Evolutionary conservation across 2,797 vertebrate genomes (phyloP).

Genomic region (Cebuella pygmaea): DNA sequence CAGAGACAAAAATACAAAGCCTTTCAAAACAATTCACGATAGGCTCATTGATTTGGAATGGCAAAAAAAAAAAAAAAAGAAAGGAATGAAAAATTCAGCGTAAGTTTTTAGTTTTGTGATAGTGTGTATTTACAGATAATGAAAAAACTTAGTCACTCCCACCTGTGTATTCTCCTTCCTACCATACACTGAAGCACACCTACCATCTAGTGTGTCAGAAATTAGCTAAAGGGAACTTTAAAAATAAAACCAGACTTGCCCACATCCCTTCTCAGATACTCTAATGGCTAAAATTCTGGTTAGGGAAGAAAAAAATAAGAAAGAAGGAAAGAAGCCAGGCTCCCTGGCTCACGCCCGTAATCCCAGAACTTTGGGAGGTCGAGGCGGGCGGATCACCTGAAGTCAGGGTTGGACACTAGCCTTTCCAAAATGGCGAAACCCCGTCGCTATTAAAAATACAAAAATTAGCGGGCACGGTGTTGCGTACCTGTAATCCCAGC

Average conservation of each 20-base stretch:
- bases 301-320: neutral
- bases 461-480: accelerated
- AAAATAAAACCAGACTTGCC: neutral
- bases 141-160: neutral
- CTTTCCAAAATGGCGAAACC: too few relatives aligned
- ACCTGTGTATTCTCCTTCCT: neutral
- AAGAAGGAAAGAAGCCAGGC: neutral
- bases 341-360: too few relatives aligned
- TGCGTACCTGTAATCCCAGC: too few relatives aligned
- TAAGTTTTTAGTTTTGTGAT: neutral
- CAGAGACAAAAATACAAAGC: neutral
- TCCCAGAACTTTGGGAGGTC: too few relatives aligned
- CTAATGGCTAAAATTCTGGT: neutral
- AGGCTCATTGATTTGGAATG: neutral
- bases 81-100: neutral
- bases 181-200: neutral
- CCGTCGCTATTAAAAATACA: too few relatives aligned
- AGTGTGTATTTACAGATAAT: neutral
- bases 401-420: too few relatives aligned
- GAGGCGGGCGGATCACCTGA: accelerated
- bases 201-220: neutral
- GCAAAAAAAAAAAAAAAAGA: neutral
- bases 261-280: neutral
- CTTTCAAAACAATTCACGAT: neutral
- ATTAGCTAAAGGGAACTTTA: neutral